These are phyloP conservation scores for Enoplolaimus lenunculus DNA, from an alignment of 2,888 invertebrate species.

Conservation along the genomic window DNA sequence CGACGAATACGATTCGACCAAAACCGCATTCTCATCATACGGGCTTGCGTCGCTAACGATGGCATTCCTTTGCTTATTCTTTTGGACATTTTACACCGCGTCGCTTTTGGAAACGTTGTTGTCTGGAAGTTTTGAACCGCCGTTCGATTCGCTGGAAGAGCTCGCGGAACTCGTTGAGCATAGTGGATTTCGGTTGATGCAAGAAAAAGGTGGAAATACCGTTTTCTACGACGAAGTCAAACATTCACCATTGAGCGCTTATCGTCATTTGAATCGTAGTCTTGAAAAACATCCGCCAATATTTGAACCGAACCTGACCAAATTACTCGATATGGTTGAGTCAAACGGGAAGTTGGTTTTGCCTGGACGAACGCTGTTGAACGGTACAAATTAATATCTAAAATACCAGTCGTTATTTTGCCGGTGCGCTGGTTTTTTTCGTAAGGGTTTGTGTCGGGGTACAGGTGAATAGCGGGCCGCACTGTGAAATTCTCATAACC, in stretches of 20 bases:
- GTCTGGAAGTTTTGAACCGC: background rate
- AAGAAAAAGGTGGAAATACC: background rate
- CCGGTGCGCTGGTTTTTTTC: too few species aligned
- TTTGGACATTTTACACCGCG: slow-evolving; percentile 1
- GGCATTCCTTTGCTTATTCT: background rate
- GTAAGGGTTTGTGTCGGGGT: too few species aligned
- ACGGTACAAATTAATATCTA: too few species aligned
- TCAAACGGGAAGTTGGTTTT: background rate
- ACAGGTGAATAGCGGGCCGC: too few species aligned
- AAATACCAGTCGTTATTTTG: too few species aligned
- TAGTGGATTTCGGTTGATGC: background rate
- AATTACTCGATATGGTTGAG: background rate
- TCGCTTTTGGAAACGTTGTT: background rate
- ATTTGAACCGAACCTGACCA: background rate
- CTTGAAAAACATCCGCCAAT: background rate
- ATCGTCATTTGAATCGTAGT: background rate
- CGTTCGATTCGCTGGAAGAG: background rate
- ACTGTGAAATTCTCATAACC: too few species aligned
- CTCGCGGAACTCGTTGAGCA: background rate
- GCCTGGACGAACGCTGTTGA: background rate
- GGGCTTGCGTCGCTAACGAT: background rate
- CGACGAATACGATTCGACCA: background rate
- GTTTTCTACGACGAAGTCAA: background rate
- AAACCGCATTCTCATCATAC: background rate
- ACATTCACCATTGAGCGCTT: background rate